Conservation (phyloP, 2,888 invertebrate genomes). For the Microchrysa polita region DNA sequence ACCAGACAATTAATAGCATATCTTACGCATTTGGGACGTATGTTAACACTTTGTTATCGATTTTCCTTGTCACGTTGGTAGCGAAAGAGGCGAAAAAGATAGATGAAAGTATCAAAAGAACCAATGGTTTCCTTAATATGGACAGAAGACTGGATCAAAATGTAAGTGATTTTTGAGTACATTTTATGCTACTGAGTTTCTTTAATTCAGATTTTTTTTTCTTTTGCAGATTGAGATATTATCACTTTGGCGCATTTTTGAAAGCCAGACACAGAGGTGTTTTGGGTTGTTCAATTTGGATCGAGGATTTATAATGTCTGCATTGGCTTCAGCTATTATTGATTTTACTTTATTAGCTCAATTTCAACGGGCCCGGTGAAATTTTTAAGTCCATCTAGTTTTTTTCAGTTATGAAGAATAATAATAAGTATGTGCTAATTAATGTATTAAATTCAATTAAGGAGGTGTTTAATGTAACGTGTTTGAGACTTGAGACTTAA, state of each 20-base stretch:
- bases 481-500: too few species aligned
- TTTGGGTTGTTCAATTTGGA: not conserved
- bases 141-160: not conserved
- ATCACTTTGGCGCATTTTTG: not conserved
- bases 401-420: too few species aligned
- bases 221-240: not conserved
- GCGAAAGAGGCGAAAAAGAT: not conserved
- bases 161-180: not conserved
- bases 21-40: not conserved
- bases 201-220: not conserved
- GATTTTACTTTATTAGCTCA: slow-evolving; percentile 9
- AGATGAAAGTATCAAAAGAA: not conserved
- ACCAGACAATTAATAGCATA: not conserved
- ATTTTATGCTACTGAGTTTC: too few species aligned
- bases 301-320: not conserved
- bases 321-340: not conserved
- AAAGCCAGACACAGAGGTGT: not conserved
- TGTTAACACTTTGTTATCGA: not conserved
- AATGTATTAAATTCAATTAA: too few species aligned
- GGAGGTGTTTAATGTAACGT: too few species aligned
- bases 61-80: not conserved
- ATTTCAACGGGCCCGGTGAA: not conserved
- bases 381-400: not conserved
- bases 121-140: not conserved
- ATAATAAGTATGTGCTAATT: too few species aligned